Percentiles rank a stretch among this genome's conserved stretches.
Conservation (phyloP, 1,140 invertebrate genomes). For the Saccostrea echinata region DNA sequence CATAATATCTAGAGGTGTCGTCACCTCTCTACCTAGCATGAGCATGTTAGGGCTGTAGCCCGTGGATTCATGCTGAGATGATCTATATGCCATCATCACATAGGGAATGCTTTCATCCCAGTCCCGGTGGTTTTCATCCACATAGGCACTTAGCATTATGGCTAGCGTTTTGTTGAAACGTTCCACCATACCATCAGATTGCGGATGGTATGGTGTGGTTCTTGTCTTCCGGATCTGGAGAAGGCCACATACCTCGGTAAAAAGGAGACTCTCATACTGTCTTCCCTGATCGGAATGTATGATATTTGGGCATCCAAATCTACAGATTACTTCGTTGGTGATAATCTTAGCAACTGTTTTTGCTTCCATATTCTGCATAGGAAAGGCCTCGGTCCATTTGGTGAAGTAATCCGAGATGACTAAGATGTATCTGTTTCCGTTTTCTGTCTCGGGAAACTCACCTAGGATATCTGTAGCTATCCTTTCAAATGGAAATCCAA, state of each 20-base stretch:
- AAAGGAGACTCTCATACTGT: constrained; percentile 60
- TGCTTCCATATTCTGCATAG: constrained; percentile 53
- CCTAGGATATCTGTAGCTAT: constrained; percentile 49
- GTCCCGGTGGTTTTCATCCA: constrained; percentile 47
- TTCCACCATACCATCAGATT: constrained; percentile 64
- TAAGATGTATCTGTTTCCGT: constrained; percentile 51
- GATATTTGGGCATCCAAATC: constrained; percentile 60
- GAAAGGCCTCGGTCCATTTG: constrained; percentile 56
- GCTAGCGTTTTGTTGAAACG: constrained; percentile 63
- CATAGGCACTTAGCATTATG: constrained; percentile 52
- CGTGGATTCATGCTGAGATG: constrained; percentile 53
- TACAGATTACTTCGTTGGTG: constrained; percentile 54
- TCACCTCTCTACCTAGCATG: constrained; percentile 56
- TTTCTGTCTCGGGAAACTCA: constrained; percentile 37
- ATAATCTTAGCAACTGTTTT: constrained; percentile 51
- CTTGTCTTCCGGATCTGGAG: constrained; percentile 57
- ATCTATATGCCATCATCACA: constrained; percentile 54
- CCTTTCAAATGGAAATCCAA: constrained; percentile 50
- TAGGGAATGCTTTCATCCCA: constrained; percentile 56
- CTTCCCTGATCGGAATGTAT: constrained; percentile 77
- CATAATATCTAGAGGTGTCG: constrained; percentile 42
- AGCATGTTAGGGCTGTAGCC: constrained; percentile 52
- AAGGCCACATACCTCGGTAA: constrained; percentile 57
- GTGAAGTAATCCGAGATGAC: constrained; percentile 58
- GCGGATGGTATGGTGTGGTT: constrained; percentile 63